Base-by-base conservation (phyloP, 2,113 vertebrate genomes). In the Callopanchax toddi region DNA sequence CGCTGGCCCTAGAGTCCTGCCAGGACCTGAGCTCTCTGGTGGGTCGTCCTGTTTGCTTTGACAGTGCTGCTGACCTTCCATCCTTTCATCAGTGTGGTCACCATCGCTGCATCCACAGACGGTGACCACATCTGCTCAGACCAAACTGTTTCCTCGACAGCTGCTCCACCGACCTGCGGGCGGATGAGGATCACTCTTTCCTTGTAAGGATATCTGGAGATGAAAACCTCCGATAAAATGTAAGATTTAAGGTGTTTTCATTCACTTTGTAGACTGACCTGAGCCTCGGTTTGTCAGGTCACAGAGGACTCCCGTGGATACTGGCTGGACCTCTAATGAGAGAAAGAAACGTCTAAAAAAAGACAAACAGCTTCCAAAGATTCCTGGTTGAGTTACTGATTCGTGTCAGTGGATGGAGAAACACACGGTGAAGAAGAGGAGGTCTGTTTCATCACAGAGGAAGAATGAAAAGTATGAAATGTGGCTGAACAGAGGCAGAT, bases 71-170 rank as follows among this genome's bases (percentile, higher is more conserved):
- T 40, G 52, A 65, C 17, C 71, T 54, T 44, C 53, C 23, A 22
- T 64, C 57, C 74, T 78, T 65, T 91, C 87, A 80, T 83, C 83
- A 6, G 16, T 23, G 21, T 60, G 18, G 54, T 74, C 71, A 42
- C 48, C 74, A 57, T 43, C 58, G 2, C 53, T 21, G 71, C 76
- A 78, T 60, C 79, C 74, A 64, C 84, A 91, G 89, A 90, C 86
- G 70, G 80, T 87, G 86, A 91, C 86, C 75, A 87, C 3, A 40
- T 64, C 58, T 64, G 46, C 57, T 60, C 68, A 4, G 11, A 50
- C 64, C 39, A 9, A 48, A 49, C 55, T n/a, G 58, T 75, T 13
- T 79, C 58, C 74, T 37, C 13, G 10, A 52, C 11, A 40, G 62
- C 55, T 57, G 66, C 5, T 64, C 61, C 21, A 50, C 61, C 61